Evolutionary conservation across 2,113 vertebrate species (phyloP), one percentile per base, ranked within the genome.

Genomic region (Raphicerus campestris): DNA sequence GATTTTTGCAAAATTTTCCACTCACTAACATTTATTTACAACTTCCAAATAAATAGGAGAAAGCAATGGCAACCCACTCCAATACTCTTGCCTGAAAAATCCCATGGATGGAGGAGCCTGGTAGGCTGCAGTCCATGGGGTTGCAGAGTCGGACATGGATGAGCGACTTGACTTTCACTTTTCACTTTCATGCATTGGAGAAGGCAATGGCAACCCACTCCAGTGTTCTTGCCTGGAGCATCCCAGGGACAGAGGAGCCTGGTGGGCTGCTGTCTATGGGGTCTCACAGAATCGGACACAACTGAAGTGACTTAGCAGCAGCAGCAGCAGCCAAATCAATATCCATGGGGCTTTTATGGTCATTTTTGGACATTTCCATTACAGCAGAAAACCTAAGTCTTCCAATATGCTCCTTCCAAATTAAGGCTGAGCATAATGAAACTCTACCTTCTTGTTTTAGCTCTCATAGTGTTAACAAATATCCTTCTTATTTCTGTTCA

Each of bases 231-330:
- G 30, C 61, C 30, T 63, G 61, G 30, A 63, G 30, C n/a, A 63
- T 63, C 61, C 61, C 30, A 63, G 61, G 61, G 15, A 17, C 3
- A 1, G 32, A 15, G 61, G 16, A 66, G 1, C 61, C 32, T n/a
- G 4, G 32, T 66, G 3, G 61, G 7, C 32, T 66, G 61, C 61
- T 1, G 0, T n/a, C 16, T 66, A n/a, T 9, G 16, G 61, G 7
- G 32, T 66, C 10, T 1, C 16, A 66, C 16, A 66, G 8, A 66
- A 17, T 66, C 2, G 0, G 32, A 66, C 32, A 66, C 0, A 0
- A 66, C 63, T 20, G 17, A 35, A 66, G 32, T 2, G 2, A 35
- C 32, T n/a, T 35, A 66, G 32, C 61, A 66, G 63, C 63, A 63
- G 32, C 61, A 14, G 58, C 58, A 66, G 63, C 32, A 66, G 32